Percentiles rank a stretch among this genome's conserved stretches.
These are phyloP conservation scores for Fistularia tabacaria DNA, from an alignment of 2,797 vertebrate genomes.

Conservation along the genomic window DNA sequence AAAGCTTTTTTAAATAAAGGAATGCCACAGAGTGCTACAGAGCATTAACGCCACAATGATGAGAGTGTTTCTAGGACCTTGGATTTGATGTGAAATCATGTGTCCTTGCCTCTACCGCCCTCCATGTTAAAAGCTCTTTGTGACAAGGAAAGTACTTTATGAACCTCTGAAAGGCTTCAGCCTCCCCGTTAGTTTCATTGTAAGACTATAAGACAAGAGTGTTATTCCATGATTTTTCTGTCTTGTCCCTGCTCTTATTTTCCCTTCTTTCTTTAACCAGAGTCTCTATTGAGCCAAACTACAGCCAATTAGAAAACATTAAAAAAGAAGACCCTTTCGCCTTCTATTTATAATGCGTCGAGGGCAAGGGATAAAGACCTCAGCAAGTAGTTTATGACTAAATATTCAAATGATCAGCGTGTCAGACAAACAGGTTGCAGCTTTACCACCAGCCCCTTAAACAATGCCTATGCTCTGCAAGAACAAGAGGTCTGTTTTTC, in stretches of 20 bases:
- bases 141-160: conserved; percentile 75
- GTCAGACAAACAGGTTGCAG: conserved; percentile 3
- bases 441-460: conserved; percentile 47
- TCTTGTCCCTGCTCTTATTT: conserved; percentile 29
- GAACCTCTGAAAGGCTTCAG: conserved; percentile 69
- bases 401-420: conserved; percentile 12
- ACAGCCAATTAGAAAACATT: no score
- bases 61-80: conserved; percentile 64
- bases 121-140: conserved; percentile 75
- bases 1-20: conserved; percentile 66
- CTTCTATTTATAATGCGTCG: no score
- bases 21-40: conserved; percentile 41
- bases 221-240: conserved; percentile 12
- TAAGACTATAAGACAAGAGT: conserved; percentile 47
- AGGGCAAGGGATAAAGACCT: no score
- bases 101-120: conserved; percentile 66
- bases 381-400: background rate
- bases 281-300: no score
- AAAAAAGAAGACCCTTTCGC: no score
- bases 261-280: conserved; percentile 12
- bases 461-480: conserved; percentile 34
- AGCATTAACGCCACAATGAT: conserved; percentile 61
- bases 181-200: conserved; percentile 55
- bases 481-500: conserved; percentile 61
- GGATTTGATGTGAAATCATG: conserved; percentile 69